phyloP scores from a whole-genome alignment of 2,888 invertebrate species.

The Azorinus chamasolen region DNA sequence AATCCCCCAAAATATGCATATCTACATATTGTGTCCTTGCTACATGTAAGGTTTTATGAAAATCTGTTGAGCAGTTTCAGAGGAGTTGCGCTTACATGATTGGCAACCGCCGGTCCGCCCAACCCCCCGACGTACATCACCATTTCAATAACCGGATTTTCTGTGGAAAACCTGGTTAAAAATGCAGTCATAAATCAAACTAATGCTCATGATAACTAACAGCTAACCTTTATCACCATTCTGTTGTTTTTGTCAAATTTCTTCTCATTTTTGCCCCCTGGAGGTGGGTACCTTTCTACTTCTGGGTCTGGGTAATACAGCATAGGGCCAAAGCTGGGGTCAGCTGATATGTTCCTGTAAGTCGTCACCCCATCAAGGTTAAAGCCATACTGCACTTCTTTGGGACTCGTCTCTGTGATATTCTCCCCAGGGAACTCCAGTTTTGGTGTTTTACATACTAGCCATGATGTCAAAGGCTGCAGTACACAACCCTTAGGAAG shows the following conservation, averaged over 20 bases:
- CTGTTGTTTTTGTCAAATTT: background rate
- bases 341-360: slow-evolving; percentile 92
- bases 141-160: too few species aligned
- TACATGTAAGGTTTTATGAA: too few species aligned
- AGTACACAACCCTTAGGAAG: slow-evolving; percentile 34
- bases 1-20: too few species aligned
- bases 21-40: too few species aligned
- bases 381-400: slow-evolving; percentile 92
- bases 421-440: slow-evolving; percentile 87
- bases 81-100: too few species aligned
- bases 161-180: too few species aligned
- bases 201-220: too few species aligned
- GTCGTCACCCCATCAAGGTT: slow-evolving; percentile 97
- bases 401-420: slow-evolving; percentile 89
- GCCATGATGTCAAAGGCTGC: slow-evolving; percentile 52
- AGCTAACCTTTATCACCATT: slow-evolving; percentile 38
- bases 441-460: slow-evolving; percentile 63
- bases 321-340: slow-evolving; percentile 89
- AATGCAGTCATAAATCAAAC: too few species aligned
- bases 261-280: slow-evolving; percentile 95
- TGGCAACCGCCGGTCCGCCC: too few species aligned
- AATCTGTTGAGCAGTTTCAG: too few species aligned
- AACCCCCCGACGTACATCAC: too few species aligned
- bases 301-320: slow-evolving; percentile 96
- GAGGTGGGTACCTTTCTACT: slow-evolving; percentile 92